phyloP scores from a whole-genome alignment of 2,113 vertebrate species.

The Tauraco erythrolophus region DNA sequence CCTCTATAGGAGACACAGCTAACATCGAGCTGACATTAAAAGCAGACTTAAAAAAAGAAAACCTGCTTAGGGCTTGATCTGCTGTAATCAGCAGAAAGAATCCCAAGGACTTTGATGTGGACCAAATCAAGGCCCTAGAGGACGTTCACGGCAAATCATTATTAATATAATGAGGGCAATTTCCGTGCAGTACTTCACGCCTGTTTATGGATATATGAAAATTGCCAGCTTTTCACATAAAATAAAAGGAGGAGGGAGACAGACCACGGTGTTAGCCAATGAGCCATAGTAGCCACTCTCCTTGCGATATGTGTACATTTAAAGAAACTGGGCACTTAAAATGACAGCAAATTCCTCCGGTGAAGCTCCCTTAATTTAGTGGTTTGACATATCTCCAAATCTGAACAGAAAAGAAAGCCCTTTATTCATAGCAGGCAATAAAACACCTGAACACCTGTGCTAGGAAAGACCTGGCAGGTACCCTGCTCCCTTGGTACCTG shows the following conservation, averaged over 20 bases:
- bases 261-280: slow-evolving; percentile 44
- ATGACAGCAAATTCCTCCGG: not conserved
- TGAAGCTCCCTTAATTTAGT: slow-evolving; percentile 24
- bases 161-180: slow-evolving; percentile 67
- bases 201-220: slow-evolving; percentile 54
- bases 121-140: slow-evolving; percentile 69
- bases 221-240: slow-evolving; percentile 52
- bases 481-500: slow-evolving; percentile 42
- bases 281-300: slow-evolving; percentile 34
- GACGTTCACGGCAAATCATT: slow-evolving; percentile 65
- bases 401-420: slow-evolving; percentile 17
- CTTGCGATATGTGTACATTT: not conserved
- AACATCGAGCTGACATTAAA: not conserved
- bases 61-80: slow-evolving; percentile 49
- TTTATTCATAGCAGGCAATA: slow-evolving; percentile 41
- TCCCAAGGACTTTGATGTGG: slow-evolving; percentile 71
- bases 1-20: not conserved
- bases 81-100: slow-evolving; percentile 67
- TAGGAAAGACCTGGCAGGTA: slow-evolving; percentile 65
- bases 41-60: slow-evolving; percentile 6
- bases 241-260: slow-evolving; percentile 24
- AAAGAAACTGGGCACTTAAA: slow-evolving; percentile 38
- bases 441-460: slow-evolving; percentile 59
- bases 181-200: slow-evolving; percentile 56
- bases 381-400: slow-evolving; percentile 47